Conservation (phyloP, 2,113 vertebrate genomes). For the Daboia siamensis region DNA sequence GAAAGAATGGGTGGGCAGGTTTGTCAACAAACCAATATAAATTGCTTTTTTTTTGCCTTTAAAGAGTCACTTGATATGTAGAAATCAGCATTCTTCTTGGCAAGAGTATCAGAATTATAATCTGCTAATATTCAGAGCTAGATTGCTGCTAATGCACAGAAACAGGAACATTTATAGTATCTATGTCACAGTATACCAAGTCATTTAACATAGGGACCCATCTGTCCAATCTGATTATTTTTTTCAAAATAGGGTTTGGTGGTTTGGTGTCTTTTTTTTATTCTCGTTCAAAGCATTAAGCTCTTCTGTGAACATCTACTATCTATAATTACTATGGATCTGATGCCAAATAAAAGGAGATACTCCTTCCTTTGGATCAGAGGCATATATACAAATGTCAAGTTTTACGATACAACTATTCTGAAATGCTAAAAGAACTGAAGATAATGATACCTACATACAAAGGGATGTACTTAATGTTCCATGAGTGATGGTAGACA, state of each 20-base stretch:
- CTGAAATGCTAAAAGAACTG: neutral
- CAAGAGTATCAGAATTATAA: neutral
- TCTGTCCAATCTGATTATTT: conserved; percentile 1
- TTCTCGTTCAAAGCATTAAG: neutral
- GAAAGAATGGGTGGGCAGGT: neutral
- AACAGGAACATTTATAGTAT: neutral
- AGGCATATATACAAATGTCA: conserved; percentile 23
- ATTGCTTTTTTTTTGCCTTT: neutral
- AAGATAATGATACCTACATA: neutral
- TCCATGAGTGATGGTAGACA: neutral
- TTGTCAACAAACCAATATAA: neutral
- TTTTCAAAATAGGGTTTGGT: neutral
- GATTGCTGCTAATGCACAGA: neutral
- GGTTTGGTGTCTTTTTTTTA: neutral
- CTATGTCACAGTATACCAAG: neutral
- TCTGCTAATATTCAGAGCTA: neutral
- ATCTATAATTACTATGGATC: conserved; percentile 11
- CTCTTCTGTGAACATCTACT: neutral
- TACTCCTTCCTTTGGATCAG: conserved; percentile 1
- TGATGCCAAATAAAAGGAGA: conserved; percentile 3
- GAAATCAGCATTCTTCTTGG: neutral
- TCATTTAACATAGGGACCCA: neutral
- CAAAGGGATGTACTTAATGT: conserved; percentile 7
- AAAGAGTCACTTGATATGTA: neutral
- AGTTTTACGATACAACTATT: neutral